Base-by-base conservation (phyloP, 2,888 invertebrate genomes). In the Bugula neritina region DNA sequence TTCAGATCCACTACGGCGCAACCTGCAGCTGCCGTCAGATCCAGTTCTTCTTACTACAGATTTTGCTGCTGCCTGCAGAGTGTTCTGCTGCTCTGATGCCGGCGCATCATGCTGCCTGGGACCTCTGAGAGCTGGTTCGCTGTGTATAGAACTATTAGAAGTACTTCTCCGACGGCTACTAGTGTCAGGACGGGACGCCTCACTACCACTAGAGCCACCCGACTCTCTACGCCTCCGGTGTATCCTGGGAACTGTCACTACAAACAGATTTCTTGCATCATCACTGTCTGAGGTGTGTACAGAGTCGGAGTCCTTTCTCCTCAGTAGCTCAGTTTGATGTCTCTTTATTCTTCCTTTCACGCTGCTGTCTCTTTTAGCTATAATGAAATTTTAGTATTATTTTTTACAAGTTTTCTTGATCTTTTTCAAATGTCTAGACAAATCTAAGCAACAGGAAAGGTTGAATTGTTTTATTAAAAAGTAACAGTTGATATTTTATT, bases 141-240 rank as follows among this genome's bases (percentile, higher is more conserved):
- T 63, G 34, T 27, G 27, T 25, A 63, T 27, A n/a, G 63, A 63
- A 31, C 63, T 63, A 31, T 63, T 25, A 17, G 63, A 63, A 27
- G 2, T 63, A 17, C 31, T 25, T 27, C 63, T 27, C 21, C 31
- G 34, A 31, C 63, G 27, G n/a, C 63, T 17, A n/a, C 13, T n/a
- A 13, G 13, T 25, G 5, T 27, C 21, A 3, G 63, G 63, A 10
- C 27, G 25, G 3, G 63, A 63, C 34, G 31, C 34, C 10, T 63
- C 63, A 63, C 63, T 63, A 10, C 63, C 63, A 31, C 31, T 63
- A 34, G 63, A 63, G 10, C 63, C 63, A 63, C 63, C 34, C 31
- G 63, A 63, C 63, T 63, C 63, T n/a, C 31, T 63, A 3, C 63
- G 63, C 31, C 63, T 25, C 63, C 63, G 2, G 27, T 63, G 63